Conservation (phyloP, 1,140 invertebrate genomes). For the Drosophila persimilis region DNA sequence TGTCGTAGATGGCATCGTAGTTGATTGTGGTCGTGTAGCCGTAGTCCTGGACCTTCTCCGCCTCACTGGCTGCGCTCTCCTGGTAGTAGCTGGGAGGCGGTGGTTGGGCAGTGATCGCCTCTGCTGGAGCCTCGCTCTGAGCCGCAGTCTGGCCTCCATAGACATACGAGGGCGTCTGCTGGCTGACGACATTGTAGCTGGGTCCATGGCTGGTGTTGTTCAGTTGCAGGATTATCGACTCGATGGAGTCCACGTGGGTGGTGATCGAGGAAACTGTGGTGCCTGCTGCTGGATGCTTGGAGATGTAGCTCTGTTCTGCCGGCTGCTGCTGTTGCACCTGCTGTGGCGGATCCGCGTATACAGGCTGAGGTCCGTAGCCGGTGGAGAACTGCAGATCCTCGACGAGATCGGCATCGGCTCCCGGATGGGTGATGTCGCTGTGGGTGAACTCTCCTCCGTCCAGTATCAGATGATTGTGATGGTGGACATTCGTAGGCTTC, state of each 20-base stretch:
- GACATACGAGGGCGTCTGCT: slow-evolving; percentile 66
- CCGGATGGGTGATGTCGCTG: slow-evolving; percentile 81
- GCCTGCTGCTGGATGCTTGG: slow-evolving; percentile 48
- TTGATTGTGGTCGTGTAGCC: slow-evolving; percentile 55
- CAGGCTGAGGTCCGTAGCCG: slow-evolving; percentile 75
- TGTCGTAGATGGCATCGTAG: slow-evolving; percentile 53
- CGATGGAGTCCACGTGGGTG: slow-evolving; percentile 85
- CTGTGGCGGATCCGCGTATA: slow-evolving; percentile 64
- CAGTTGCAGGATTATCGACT: slow-evolving; percentile 87
- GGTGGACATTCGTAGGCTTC: slow-evolving; percentile 54
- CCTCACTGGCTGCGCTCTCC: slow-evolving; percentile 27
- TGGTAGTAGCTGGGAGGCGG: slow-evolving; percentile 43
- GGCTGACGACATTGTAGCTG: slow-evolving; percentile 75
- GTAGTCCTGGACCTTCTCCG: slow-evolving; percentile 47
- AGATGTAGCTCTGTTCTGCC: slow-evolving; percentile 66
- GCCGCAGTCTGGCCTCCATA: slow-evolving; percentile 19
- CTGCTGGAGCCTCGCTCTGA: slow-evolving; percentile 4
- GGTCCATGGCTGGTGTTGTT: slow-evolving; percentile 85
- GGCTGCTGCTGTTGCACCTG: slow-evolving; percentile 4
- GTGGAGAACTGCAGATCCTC: slow-evolving; percentile 81
- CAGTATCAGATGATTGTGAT: slow-evolving; percentile 64
- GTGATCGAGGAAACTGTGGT: slow-evolving; percentile 76
- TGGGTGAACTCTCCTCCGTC: slow-evolving; percentile 77
- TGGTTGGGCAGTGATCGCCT: slow-evolving; percentile 13
- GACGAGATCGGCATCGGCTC: slow-evolving; percentile 78